phyloP scores from a whole-genome alignment of 64 coral and sea anemone genomes.

The Montipora capricornis region DNA sequence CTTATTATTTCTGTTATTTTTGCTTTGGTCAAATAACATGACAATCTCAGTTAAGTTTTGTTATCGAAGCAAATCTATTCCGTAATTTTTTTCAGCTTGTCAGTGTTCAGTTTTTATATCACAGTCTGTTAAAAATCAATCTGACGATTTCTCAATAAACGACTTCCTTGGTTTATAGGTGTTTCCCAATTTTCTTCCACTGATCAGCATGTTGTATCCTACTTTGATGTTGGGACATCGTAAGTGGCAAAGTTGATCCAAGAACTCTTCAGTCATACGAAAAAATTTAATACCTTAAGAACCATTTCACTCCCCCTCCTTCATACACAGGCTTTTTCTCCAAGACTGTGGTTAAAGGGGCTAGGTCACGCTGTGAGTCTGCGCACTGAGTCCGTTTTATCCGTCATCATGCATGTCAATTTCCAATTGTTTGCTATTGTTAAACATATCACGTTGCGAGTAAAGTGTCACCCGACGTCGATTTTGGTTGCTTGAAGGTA shows the following conservation, averaged over 20 bases:
- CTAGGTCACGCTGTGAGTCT: too few relatives aligned
- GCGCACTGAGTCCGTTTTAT: too few relatives aligned
- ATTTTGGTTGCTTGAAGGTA: too few relatives aligned
- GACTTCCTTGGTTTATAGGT: constrained; percentile 38
- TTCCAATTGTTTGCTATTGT: too few relatives aligned
- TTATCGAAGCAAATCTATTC: constrained; percentile 22
- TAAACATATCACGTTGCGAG: too few relatives aligned
- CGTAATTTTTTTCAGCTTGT: constrained; percentile 5
- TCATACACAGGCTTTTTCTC: too few relatives aligned
- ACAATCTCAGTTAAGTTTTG: constrained; percentile 28
- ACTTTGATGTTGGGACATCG: constrained; percentile 47
- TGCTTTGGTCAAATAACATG: constrained; percentile 18
- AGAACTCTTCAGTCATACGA: constrained; percentile 57
- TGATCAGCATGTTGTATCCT: constrained; percentile 34
- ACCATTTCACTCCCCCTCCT: neutral
- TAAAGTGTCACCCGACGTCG: too few relatives aligned
- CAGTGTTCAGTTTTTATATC: neutral
- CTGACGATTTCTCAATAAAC: constrained; percentile 32
- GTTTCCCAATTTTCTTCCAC: constrained; percentile 59
- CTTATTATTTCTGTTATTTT: neutral
- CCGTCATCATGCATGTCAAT: too few relatives aligned
- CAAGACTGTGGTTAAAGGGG: too few relatives aligned
- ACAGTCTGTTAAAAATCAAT: neutral
- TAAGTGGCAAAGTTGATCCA: constrained; percentile 70
- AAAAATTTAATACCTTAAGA: constrained; percentile 70